Evolutionary conservation across 2,888 invertebrate species (phyloP).

Genomic region (Agrochola circellaris): DNA sequence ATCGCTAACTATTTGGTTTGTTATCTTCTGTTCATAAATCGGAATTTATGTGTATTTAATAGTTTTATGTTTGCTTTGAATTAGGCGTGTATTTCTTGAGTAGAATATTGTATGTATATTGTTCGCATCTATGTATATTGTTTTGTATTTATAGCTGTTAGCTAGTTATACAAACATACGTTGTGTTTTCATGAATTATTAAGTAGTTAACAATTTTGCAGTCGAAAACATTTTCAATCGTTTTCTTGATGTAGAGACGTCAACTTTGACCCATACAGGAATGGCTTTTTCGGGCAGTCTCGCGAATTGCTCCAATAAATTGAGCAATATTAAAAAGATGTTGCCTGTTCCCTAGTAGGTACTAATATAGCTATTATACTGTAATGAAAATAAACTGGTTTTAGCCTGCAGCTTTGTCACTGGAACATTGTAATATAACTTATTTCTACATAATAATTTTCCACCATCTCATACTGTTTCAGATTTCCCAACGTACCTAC

Average conservation of each 20-base stretch:
- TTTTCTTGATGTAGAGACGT: neutral
- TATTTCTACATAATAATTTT: slow-evolving; percentile 28
- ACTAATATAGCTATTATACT: neutral
- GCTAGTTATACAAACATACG: neutral
- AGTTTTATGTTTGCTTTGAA: slow-evolving; percentile 30
- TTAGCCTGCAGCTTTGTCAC: slow-evolving; percentile 13
- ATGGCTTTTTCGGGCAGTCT: neutral
- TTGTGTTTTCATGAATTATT: neutral
- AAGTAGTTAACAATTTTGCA: no score
- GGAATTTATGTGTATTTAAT: slow-evolving; percentile 28
- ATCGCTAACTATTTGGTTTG: slow-evolving; percentile 62
- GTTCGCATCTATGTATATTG: neutral
- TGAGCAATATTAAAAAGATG: neutral
- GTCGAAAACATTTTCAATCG: neutral
- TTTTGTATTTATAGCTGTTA: neutral
- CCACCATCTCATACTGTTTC: slow-evolving; percentile 14
- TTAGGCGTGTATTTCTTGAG: neutral
- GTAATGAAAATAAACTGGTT: neutral
- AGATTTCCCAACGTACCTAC: slow-evolving; percentile 34
- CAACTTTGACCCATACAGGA: neutral
- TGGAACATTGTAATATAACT: slow-evolving; percentile 32
- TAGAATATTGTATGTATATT: no score
- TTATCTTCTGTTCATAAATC: slow-evolving; percentile 49
- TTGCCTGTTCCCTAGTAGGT: neutral
- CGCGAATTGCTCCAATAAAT: neutral